Percentiles rank a stretch among this genome's conserved stretches.
Conservation (phyloP, 2,113 vertebrate genomes). For the Microcebus lehilahytsara region DNA sequence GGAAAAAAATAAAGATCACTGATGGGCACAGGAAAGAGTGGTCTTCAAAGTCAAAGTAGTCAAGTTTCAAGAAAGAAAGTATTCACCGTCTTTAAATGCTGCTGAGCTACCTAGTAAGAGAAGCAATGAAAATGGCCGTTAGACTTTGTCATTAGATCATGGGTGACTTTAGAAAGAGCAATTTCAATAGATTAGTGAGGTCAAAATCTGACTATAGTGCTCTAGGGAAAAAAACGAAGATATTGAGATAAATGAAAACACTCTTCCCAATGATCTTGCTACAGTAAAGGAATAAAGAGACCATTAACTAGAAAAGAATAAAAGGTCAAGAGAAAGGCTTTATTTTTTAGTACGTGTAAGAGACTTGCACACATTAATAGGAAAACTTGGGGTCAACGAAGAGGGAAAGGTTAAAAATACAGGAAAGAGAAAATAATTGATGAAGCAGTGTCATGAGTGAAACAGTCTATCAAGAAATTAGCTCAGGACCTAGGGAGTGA, state of each 20-base stretch:
- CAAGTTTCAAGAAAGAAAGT: neutral
- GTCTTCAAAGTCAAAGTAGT: neutral
- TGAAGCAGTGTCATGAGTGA: neutral
- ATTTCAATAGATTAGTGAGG: neutral
- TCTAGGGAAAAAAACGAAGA: neutral
- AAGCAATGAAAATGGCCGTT: too few species aligned
- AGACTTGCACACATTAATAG: neutral
- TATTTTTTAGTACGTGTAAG: neutral
- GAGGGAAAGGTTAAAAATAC: neutral
- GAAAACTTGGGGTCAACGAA: neutral
- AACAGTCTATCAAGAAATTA: neutral
- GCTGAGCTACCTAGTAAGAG: neutral
- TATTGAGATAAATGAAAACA: neutral
- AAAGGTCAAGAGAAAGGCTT: neutral
- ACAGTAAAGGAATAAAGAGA: neutral
- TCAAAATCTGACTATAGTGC: neutral
- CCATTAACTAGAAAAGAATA: neutral
- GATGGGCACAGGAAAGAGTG: neutral
- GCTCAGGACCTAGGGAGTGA: neutral
- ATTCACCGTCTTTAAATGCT: neutral
- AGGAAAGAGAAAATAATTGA: neutral
- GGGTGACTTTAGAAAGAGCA: neutral
- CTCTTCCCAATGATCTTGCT: neutral
- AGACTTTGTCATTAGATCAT: neutral
- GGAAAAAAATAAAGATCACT: too few species aligned